phyloP scores from a whole-genome alignment of 2,888 invertebrate genomes.

The Sisyra terminalis region DNA sequence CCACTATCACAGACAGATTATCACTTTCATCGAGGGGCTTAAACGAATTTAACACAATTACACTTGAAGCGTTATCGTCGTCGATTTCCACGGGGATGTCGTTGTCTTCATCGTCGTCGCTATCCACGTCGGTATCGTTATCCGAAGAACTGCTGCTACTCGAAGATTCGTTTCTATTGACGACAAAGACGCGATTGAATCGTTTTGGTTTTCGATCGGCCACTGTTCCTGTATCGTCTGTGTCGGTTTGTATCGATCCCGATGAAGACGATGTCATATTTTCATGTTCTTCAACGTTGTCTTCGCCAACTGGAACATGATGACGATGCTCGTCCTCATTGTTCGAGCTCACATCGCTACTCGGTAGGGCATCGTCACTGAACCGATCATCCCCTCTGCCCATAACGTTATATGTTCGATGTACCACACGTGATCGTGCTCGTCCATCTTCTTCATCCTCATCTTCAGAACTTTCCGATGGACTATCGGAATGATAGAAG shows the following conservation, averaged over 20 bases:
- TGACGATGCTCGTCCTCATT: constrained; percentile 20
- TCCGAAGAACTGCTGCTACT: too few species aligned
- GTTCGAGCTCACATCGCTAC: constrained; percentile 23
- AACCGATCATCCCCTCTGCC: constrained; percentile 20
- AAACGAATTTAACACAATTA: constrained; percentile 2
- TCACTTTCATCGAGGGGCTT: neutral
- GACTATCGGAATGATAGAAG: constrained; percentile 6
- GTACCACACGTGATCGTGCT: constrained; percentile 15
- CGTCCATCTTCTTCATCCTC: constrained; percentile 24
- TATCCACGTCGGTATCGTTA: constrained; percentile 38
- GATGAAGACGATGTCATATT: constrained; percentile 20
- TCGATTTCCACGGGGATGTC: neutral
- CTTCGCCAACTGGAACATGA: constrained; percentile 29
- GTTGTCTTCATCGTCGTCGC: constrained; percentile 21
- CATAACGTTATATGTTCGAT: constrained; percentile 22
- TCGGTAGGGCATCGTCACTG: constrained; percentile 23
- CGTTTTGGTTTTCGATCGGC: constrained; percentile 33
- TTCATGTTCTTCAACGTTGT: constrained; percentile 20
- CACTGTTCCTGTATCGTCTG: constrained; percentile 36
- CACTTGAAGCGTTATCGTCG: neutral
- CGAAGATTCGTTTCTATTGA: constrained; percentile 40
- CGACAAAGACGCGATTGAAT: constrained; percentile 51
- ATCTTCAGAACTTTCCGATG: neutral
- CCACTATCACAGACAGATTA: neutral
- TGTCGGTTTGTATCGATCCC: constrained; percentile 26